Evolutionary conservation across 2,888 invertebrate species (phyloP).

Genomic region (Oscheius sp.): DNA sequence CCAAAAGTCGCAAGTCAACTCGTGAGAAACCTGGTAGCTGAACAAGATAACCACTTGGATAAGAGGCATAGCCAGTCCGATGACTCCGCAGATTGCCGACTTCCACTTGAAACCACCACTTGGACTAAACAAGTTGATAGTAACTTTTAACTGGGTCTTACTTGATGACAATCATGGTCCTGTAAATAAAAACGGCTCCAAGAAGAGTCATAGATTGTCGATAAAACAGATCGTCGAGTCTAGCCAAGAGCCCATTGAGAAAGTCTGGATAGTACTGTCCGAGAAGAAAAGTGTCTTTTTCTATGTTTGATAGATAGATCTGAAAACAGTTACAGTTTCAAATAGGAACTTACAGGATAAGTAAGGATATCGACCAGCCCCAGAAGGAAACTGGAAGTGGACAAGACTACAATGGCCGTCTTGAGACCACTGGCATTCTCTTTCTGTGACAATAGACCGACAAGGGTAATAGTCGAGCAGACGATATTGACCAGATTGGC

Average conservation of each 20-base stretch:
- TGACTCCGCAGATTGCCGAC: not conserved
- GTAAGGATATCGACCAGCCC: not conserved
- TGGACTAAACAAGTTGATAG: not conserved
- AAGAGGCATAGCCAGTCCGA: not conserved
- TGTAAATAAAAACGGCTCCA: not conserved
- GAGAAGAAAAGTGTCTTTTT: not conserved
- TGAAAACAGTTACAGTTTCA: not conserved
- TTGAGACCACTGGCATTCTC: not conserved
- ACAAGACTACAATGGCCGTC: not conserved
- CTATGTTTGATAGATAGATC: not conserved
- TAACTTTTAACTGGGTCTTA: not conserved
- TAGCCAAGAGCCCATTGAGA: not conserved
- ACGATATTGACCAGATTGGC: not conserved
- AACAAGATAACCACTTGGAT: not conserved
- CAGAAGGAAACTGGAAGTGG: not conserved
- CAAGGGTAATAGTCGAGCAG: not conserved
- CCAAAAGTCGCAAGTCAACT: constrained; percentile 7
- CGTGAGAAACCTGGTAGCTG: not conserved
- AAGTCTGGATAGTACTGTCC: constrained; percentile 4
- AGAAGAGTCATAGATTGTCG: not conserved
- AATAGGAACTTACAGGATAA: not conserved
- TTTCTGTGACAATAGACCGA: not conserved
- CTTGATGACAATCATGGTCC: not conserved
- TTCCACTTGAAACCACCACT: not conserved
- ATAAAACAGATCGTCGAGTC: not conserved